Conservation (phyloP, 2,888 invertebrate genomes). For the Deilephila elpenor region DNA sequence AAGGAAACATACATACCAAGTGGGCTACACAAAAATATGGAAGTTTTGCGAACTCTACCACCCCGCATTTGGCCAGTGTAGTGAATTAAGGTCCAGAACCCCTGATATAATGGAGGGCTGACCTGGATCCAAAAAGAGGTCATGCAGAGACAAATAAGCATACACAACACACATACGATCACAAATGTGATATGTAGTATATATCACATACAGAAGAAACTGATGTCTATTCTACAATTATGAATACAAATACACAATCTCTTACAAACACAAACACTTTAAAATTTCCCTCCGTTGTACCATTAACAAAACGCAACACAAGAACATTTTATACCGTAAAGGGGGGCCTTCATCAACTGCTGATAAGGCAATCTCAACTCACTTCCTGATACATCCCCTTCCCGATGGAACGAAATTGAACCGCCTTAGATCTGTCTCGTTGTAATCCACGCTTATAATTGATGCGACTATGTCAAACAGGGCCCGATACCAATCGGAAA, state of each 20-base stretch:
- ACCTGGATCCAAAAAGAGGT: too few relatives aligned
- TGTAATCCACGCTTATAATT: conserved; percentile 83
- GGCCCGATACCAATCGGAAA: conserved; percentile 80
- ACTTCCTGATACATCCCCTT: conserved; percentile 70
- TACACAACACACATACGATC: too few relatives aligned
- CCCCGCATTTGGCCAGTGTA: too few relatives aligned
- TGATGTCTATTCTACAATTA: background rate
- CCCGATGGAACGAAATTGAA: conserved; percentile 72
- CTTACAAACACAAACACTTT: conserved; percentile 22
- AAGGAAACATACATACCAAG: too few relatives aligned
- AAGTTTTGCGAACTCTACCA: too few relatives aligned
- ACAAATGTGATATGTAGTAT: too few relatives aligned
- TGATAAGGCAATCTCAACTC: conserved; percentile 68
- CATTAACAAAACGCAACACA: conserved; percentile 21
- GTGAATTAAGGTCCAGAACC: too few relatives aligned
- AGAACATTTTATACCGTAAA: conserved; percentile 20
- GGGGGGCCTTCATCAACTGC: conserved; percentile 56
- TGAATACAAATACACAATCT: background rate
- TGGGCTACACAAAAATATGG: too few relatives aligned
- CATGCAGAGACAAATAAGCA: too few relatives aligned
- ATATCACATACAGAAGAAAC: too few relatives aligned
- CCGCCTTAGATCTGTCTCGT: conserved; percentile 80
- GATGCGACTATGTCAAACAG: conserved; percentile 82
- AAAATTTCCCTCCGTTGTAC: background rate
- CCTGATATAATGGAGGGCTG: too few relatives aligned